Percentiles rank a stretch among this genome's conserved stretches.
Evolutionary conservation across 2,797 vertebrate species (phyloP).

Genomic region (Sebastes vulpes): DNA sequence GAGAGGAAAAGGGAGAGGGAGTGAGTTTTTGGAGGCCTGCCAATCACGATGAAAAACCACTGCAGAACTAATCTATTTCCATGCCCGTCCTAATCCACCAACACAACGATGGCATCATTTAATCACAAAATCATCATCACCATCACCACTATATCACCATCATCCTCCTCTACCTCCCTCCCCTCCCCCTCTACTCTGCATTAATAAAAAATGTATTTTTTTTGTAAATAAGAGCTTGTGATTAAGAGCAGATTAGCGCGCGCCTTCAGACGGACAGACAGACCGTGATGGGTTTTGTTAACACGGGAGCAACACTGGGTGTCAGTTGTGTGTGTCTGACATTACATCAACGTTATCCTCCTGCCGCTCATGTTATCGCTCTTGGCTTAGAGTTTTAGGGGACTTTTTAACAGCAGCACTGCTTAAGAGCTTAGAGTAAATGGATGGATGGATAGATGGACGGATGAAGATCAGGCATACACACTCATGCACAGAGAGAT

Average conservation of each 20-base stretch:
- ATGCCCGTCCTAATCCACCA: conserved; percentile 85
- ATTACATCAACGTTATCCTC: conserved; percentile 85
- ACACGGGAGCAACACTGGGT: conserved; percentile 78
- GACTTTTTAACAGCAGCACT: conserved; percentile 79
- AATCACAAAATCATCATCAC: conserved; percentile 86
- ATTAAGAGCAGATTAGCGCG: conserved; percentile 85
- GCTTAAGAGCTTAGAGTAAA: conserved; percentile 85
- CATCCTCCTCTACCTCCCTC: conserved; percentile 40
- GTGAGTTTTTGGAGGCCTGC: conserved; percentile 81
- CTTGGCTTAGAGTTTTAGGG: conserved; percentile 84
- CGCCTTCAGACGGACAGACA: conserved; percentile 73
- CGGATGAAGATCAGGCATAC: conserved; percentile 63
- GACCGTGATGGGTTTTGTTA: conserved; percentile 83
- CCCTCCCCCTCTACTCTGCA: conserved; percentile 49
- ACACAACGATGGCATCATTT: conserved; percentile 86
- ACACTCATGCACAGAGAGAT: conserved; percentile 64
- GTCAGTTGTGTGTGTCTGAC: conserved; percentile 82
- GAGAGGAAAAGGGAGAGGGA: conserved; percentile 10
- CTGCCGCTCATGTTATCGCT: conserved; percentile 83
- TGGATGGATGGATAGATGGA: conserved; percentile 79
- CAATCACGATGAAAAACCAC: conserved; percentile 85
- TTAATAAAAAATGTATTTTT: conserved; percentile 65
- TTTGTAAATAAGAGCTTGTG: conserved; percentile 85
- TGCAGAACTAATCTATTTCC: conserved; percentile 88
- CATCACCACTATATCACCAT: conserved; percentile 55